Conservation (phyloP, 2,888 invertebrate genomes). For the Drosophila helvetica region DNA sequence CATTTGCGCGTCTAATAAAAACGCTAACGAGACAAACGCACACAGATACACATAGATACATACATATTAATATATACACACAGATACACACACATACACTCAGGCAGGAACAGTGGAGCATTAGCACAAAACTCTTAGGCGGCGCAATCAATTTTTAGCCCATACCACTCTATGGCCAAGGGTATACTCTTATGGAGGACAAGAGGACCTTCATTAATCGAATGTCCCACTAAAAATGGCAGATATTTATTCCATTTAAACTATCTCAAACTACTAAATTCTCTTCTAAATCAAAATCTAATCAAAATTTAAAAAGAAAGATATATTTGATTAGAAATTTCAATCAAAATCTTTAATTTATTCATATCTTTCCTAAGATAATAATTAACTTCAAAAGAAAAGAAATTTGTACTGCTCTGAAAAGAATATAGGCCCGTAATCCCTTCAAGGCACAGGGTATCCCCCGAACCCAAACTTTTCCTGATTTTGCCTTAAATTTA, state of each 20-base stretch:
- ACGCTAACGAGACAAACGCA: slow-evolving; percentile 70
- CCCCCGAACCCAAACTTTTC: background rate
- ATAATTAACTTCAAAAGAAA: too few relatives aligned
- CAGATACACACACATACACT: background rate
- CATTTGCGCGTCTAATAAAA: slow-evolving; percentile 75
- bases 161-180: background rate
- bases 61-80: too few relatives aligned
- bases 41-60: slow-evolving; percentile 29
- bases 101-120: slow-evolving; percentile 28
- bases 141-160: slow-evolving; percentile 66
- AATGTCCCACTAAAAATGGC: too few relatives aligned
- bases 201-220: background rate
- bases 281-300: background rate
- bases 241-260: background rate
- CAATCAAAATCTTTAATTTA: background rate
- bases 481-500: background rate
- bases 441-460: background rate
- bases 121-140: slow-evolving; percentile 69
- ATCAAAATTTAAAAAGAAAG: background rate
- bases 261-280: background rate
- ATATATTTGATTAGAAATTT: background rate
- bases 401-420: background rate
- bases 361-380: too few relatives aligned
- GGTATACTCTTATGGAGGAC: background rate
- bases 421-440: too few relatives aligned